A percentile compares a stretch with the other conserved stretches of the same genome.
Evolutionary conservation across 2,113 vertebrate genomes (phyloP).

Genomic region (Pomatorhinus ruficollis): DNA sequence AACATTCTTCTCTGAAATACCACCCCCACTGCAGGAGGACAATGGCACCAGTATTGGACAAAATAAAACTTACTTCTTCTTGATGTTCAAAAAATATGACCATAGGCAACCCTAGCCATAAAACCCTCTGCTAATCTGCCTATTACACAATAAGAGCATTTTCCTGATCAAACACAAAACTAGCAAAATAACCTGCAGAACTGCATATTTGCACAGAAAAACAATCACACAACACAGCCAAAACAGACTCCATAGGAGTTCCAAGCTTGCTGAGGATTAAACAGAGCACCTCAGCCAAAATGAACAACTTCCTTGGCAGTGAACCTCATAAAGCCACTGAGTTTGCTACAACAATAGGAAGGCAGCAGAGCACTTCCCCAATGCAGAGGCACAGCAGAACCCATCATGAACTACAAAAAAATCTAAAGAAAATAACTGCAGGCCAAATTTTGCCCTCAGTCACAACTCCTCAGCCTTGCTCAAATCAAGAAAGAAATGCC

Average conservation of each 20-base stretch:
- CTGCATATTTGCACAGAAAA: conserved; percentile 31
- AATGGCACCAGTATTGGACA: background rate
- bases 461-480: background rate
- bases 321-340: background rate
- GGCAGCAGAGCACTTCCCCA: background rate
- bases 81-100: background rate
- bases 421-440: background rate
- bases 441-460: background rate
- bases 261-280: conserved; percentile 4
- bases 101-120: background rate
- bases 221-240: conserved; percentile 12
- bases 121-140: background rate
- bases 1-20: background rate
- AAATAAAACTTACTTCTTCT: background rate
- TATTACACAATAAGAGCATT: background rate
- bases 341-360: background rate
- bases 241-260: conserved; percentile 33
- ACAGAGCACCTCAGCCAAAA: conserved; percentile 39
- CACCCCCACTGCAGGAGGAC: background rate
- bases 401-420: background rate
- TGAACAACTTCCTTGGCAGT: conserved; percentile 55
- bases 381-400: background rate
- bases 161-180: background rate
- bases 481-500: background rate
- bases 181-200: conserved; percentile 36